phyloP scores from a whole-genome alignment of 2,797 vertebrate species.

The Sebastes minor region DNA sequence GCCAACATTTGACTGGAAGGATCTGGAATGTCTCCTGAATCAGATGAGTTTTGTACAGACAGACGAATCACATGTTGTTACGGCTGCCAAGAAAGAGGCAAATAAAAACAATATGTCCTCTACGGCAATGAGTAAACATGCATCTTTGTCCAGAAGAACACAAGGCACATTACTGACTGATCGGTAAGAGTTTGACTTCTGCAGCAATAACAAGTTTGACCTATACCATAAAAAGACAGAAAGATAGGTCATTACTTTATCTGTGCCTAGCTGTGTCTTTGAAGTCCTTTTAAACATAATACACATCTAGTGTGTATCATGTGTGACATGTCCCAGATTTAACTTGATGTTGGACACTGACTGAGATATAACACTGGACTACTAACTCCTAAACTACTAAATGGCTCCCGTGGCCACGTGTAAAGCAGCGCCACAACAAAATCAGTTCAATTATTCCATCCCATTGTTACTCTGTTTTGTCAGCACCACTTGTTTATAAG shows the following conservation, averaged over 20 bases:
- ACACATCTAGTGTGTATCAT: no score
- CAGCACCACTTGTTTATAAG: no score
- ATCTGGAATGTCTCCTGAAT: slow-evolving; percentile 59
- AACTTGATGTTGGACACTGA: no score
- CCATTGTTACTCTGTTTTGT: no score
- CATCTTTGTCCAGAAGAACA: slow-evolving; percentile 2
- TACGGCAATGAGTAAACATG: background rate
- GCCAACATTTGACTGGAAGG: slow-evolving; percentile 39
- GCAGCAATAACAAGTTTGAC: background rate
- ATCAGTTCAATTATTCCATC: no score
- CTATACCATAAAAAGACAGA: background rate
- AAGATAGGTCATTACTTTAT: background rate
- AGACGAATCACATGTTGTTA: slow-evolving; percentile 51
- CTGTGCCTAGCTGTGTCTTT: background rate
- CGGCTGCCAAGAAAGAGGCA: slow-evolving; percentile 21
- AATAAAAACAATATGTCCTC: slow-evolving; percentile 6
- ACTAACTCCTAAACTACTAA: no score
- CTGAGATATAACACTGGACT: no score
- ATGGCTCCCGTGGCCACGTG: no score
- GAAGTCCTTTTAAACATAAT: background rate
- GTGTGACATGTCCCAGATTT: no score
- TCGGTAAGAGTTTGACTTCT: background rate
- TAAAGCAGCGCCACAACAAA: no score
- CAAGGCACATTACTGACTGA: background rate
- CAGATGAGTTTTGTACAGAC: slow-evolving; percentile 14